A percentile compares a stretch with the other conserved stretches of the same genome.
These are phyloP conservation scores for Brachionus angularis DNA, from an alignment of 1,140 invertebrate genomes.

Conservation along the genomic window DNA sequence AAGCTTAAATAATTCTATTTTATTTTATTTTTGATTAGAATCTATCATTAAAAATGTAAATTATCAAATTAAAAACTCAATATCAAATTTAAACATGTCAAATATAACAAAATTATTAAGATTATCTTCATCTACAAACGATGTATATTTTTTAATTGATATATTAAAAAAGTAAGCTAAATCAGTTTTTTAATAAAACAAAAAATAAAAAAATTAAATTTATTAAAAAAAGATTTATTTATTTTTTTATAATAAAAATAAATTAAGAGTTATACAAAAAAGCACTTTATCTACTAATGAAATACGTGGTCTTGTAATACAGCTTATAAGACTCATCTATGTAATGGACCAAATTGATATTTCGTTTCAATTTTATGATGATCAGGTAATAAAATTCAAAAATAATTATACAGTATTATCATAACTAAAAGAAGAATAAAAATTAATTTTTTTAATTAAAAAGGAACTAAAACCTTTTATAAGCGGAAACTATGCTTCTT, in stretches of 20 bases:
- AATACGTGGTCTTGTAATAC: conserved; percentile 12
- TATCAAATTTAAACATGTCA: not conserved
- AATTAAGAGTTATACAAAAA: conserved; percentile 28
- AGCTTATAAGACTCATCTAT: not conserved
- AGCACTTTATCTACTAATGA: conserved; percentile 6
- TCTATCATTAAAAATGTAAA: not conserved
- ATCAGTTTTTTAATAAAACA: not conserved
- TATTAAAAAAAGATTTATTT: conserved; percentile 11
- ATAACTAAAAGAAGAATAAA: too few relatives aligned
- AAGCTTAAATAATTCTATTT: too few relatives aligned
- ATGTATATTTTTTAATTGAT: not conserved
- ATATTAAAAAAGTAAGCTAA: not conserved
- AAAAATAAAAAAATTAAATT: not conserved
- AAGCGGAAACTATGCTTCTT: conserved; percentile 10
- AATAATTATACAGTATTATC: too few relatives aligned
- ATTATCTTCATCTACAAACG: not conserved
- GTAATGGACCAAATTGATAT: not conserved
- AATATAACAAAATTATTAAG: conserved; percentile 22
- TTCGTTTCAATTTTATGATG: not conserved
- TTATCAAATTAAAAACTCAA: not conserved
- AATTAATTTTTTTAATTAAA: too few relatives aligned
- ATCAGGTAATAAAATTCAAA: too few relatives aligned
- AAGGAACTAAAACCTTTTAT: conserved; percentile 1
- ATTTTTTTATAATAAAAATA: not conserved
- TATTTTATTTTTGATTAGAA: too few relatives aligned